phyloP scores from a whole-genome alignment of 2,113 vertebrate genomes.

The Euleptes europaea region DNA sequence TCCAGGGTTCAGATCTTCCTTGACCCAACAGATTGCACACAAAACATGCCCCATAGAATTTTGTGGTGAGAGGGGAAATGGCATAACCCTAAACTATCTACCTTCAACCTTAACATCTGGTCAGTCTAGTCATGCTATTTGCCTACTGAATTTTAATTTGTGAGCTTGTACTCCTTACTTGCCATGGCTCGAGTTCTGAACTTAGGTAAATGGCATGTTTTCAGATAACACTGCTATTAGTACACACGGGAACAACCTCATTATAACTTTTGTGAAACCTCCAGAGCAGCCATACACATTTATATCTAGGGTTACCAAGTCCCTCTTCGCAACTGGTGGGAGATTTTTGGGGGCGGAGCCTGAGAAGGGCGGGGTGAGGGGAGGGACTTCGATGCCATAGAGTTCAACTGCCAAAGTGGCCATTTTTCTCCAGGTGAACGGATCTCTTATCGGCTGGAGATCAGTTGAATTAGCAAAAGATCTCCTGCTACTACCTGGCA shows the following conservation, averaged over 20 bases:
- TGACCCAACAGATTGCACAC: background rate
- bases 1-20: background rate
- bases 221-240: background rate
- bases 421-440: too few relatives aligned
- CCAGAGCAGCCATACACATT: background rate
- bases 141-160: background rate
- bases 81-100: background rate
- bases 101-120: too few relatives aligned
- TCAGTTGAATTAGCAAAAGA: too few relatives aligned
- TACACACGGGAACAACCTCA: background rate
- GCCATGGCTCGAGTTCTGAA: conserved; percentile 23
- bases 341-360: too few relatives aligned
- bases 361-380: too few relatives aligned
- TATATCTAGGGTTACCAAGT: too few relatives aligned
- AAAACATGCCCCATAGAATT: background rate
- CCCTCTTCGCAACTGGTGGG: too few relatives aligned
- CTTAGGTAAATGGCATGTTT: background rate
- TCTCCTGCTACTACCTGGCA: too few relatives aligned
- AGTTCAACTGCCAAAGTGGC: too few relatives aligned
- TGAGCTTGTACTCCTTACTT: background rate
- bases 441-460: too few relatives aligned
- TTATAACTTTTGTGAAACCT: background rate
- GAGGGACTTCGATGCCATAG: too few relatives aligned
- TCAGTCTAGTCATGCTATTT: background rate
- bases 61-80: background rate